phyloP scores from a whole-genome alignment of 2,797 vertebrate genomes.

The Thripadectes ignobilis region DNA sequence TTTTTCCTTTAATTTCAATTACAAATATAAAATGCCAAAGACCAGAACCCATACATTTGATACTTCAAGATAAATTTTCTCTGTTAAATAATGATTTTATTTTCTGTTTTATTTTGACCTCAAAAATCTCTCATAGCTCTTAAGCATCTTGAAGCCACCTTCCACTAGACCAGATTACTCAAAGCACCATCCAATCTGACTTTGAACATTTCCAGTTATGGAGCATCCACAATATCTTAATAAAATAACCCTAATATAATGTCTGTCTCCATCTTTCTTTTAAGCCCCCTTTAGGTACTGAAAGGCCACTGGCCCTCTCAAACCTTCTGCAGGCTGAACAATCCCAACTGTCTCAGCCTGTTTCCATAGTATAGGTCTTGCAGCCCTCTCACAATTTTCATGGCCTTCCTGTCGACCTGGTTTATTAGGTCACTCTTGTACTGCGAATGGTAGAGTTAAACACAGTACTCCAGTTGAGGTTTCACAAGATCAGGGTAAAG shows the following conservation, averaged over 20 bases:
- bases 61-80: not conserved
- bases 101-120: not conserved
- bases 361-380: not conserved
- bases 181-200: not conserved
- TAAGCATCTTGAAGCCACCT: not conserved
- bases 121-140: not conserved
- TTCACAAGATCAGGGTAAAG: not conserved
- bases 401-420: not conserved
- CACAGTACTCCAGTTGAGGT: not conserved
- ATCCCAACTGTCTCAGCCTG: fast-evolving
- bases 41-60: not conserved
- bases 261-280: not conserved
- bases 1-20: not conserved
- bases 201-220: not conserved
- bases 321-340: not conserved
- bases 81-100: not conserved
- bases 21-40: not conserved
- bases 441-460: not conserved
- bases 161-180: not conserved
- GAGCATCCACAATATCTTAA: not conserved
- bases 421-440: not conserved
- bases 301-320: not conserved
- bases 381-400: not conserved
- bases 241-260: not conserved
- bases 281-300: not conserved